Percentiles rank a stretch among this genome's conserved stretches.
phyloP scores from a whole-genome alignment of 2,888 invertebrate species.

The Acanthacorydalis orientalis region DNA sequence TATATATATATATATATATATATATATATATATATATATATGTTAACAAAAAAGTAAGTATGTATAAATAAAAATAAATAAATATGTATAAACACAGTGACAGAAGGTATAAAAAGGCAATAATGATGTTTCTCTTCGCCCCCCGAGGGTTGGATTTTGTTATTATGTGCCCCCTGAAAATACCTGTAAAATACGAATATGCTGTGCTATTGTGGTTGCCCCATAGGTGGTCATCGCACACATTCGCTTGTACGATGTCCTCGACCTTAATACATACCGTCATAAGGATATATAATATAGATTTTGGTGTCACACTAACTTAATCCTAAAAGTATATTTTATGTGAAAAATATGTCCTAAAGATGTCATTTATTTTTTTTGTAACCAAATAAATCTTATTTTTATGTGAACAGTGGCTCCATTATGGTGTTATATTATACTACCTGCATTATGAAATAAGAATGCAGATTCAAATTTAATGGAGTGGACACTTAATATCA shows the following conservation, averaged over 20 bases:
- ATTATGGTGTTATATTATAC: neutral
- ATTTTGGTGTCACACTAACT: neutral
- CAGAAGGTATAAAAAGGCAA: neutral
- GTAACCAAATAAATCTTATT: constrained; percentile 3
- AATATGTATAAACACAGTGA: neutral
- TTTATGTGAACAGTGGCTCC: constrained; percentile 3
- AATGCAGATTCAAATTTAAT: neutral
- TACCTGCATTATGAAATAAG: neutral
- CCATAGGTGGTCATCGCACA: neutral
- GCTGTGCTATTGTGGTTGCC: neutral
- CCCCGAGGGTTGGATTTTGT: neutral
- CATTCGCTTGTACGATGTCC: no score
- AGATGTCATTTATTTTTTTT: constrained; percentile 3
- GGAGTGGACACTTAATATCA: neutral
- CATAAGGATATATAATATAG: no score
- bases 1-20: neutral
- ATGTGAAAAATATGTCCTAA: neutral
- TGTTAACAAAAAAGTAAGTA: no score
- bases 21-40: neutral
- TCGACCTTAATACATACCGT: no score
- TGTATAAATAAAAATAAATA: no score
- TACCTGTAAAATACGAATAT: neutral
- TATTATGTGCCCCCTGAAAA: neutral
- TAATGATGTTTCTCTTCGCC: neutral
- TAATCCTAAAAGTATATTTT: neutral